Percentiles rank a stretch among this genome's conserved stretches.
Evolutionary conservation across 1,140 invertebrate genomes (phyloP).

Genomic region (Anastrepha ludens): DNA sequence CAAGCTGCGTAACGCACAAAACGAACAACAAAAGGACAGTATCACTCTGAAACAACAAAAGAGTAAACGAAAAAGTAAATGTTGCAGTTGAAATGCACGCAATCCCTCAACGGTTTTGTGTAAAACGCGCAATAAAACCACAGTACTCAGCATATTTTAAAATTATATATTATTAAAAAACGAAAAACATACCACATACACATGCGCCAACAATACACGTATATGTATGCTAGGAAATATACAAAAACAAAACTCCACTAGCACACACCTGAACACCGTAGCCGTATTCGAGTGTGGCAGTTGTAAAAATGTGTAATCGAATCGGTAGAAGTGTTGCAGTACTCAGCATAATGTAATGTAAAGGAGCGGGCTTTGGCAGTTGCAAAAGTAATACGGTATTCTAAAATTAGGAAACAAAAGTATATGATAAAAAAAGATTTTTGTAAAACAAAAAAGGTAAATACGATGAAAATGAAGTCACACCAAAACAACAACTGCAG

Average conservation of each 20-base stretch:
- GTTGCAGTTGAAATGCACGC: slow-evolving; percentile 70
- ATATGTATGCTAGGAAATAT: not conserved
- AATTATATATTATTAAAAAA: slow-evolving; percentile 27
- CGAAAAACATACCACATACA: slow-evolving; percentile 16
- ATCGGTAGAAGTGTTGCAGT: not conserved
- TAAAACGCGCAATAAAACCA: slow-evolving; percentile 50
- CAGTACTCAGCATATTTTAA: slow-evolving; percentile 53
- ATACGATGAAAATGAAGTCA: not conserved
- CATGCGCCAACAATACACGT: not conserved
- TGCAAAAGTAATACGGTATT: not conserved
- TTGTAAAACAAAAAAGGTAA: slow-evolving; percentile 34
- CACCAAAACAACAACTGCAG: slow-evolving; percentile 29
- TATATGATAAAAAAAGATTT: not conserved
- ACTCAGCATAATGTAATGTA: not conserved
- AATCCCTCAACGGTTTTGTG: slow-evolving; percentile 47
- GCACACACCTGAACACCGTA: not conserved
- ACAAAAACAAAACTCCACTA: not conserved
- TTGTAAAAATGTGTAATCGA: slow-evolving; percentile 6
- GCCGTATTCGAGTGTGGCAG: not conserved
- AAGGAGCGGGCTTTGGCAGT: slow-evolving; percentile 1
- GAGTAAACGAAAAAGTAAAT: slow-evolving; percentile 67
- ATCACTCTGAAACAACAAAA: slow-evolving; percentile 73
- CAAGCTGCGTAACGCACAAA: slow-evolving; percentile 69
- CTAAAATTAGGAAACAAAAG: not conserved
- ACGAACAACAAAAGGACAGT: slow-evolving; percentile 77